phyloP scores from a whole-genome alignment of 92 coral and sea anemone species.

The Pocillopora grandis region DNA sequence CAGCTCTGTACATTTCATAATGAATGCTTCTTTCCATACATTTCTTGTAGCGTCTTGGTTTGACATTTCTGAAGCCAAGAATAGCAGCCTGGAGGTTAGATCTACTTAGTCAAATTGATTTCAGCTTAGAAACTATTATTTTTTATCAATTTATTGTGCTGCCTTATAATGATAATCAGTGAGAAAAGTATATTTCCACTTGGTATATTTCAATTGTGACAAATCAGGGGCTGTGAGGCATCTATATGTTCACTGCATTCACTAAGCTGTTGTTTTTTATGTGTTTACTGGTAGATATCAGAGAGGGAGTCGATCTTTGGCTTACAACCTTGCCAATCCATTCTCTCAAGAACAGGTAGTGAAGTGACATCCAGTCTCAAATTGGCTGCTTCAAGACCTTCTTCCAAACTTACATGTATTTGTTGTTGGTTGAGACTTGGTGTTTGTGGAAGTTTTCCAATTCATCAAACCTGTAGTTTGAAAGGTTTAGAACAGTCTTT shows the following conservation, averaged over 20 bases:
- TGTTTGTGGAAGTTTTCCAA: too few relatives aligned
- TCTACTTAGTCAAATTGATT: neutral
- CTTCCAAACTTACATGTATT: too few relatives aligned
- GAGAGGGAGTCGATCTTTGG: constrained; percentile 89
- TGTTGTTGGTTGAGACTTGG: too few relatives aligned
- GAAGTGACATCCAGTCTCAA: too few relatives aligned
- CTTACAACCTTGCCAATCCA: constrained; percentile 73
- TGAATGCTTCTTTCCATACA: neutral
- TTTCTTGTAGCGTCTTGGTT: constrained; percentile 82
- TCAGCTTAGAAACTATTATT: neutral
- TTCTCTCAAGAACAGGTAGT: constrained; percentile 35
- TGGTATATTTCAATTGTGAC: too few relatives aligned
- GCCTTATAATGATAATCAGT: too few relatives aligned
- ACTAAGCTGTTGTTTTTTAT: neutral
- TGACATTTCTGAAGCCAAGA: constrained; percentile 92
- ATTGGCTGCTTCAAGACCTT: too few relatives aligned
- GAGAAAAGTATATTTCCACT: too few relatives aligned
- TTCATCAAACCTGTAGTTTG: neutral
- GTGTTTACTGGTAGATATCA: constrained; percentile 59
- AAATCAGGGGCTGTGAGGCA: too few relatives aligned
- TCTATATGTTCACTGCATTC: too few relatives aligned
- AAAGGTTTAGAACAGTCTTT: neutral
- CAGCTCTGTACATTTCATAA: neutral
- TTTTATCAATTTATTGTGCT: neutral
- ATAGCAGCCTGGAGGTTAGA: constrained; percentile 93